A percentile compares a stretch with the other conserved stretches of the same genome.
phyloP scores from a whole-genome alignment of 2,888 invertebrate species.

The Colletes collaris region DNA sequence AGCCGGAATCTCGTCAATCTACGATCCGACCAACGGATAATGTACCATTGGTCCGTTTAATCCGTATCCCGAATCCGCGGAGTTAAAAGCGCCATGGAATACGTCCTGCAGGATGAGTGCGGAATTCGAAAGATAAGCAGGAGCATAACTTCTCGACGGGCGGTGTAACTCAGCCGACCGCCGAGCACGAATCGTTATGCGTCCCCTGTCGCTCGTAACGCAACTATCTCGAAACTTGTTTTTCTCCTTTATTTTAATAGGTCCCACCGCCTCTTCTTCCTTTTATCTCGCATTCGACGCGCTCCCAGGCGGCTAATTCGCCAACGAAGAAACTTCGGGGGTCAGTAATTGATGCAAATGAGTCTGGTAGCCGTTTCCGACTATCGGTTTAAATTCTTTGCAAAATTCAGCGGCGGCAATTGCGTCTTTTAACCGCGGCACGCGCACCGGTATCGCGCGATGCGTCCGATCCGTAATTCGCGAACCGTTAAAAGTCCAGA shows the following conservation, averaged over 20 bases:
- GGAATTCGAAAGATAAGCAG: conserved; percentile 80
- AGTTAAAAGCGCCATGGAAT: conserved; percentile 65
- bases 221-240: conserved; percentile 81
- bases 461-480: conserved; percentile 31
- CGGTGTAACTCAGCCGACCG: conserved; percentile 76
- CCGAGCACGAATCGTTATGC: conserved; percentile 77
- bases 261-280: conserved; percentile 68
- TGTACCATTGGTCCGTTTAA: conserved; percentile 46
- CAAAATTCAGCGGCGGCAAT: conserved; percentile 63
- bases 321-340: conserved; percentile 76
- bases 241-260: conserved; percentile 81
- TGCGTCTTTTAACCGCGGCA: conserved; percentile 38
- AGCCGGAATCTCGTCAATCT: conserved; percentile 32
- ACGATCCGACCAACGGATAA: conserved; percentile 30
- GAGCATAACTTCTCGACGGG: conserved; percentile 76
- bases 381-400: conserved; percentile 72
- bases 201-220: conserved; percentile 81
- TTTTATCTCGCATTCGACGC: conserved; percentile 77
- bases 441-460: not conserved
- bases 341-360: conserved; percentile 81
- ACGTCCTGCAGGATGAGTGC: conserved; percentile 69
- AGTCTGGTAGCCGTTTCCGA: conserved; percentile 61
- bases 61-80: conserved; percentile 49
- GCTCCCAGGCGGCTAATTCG: conserved; percentile 78
- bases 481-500: conserved; percentile 23